Evolutionary conservation across 2,888 invertebrate species (phyloP), one percentile per base, ranked within the genome.

Genomic region (Andrena trimmerana): DNA sequence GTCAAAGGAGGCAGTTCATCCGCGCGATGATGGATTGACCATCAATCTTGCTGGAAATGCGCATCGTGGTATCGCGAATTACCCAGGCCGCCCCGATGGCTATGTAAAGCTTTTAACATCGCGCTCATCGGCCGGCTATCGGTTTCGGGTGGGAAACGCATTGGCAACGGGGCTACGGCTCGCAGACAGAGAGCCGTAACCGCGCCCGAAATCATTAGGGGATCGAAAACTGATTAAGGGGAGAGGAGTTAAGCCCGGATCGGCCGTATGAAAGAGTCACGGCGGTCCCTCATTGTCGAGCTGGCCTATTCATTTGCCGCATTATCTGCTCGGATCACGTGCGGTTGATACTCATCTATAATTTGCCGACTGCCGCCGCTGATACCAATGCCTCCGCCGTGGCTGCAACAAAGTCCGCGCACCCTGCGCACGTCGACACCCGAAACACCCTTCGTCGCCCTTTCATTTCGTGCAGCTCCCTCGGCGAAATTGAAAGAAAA

Each of bases 171-270:
- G 20, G 42, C 70, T 42, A 70, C 68, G 75, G 78, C 10, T 33
- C 20, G 71, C 62, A 70, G 72, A 63, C 48, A 42, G 31, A 68
- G 89, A 82, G 87, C 83, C 83, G 85, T 84, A 85, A 87, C 87
- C 88, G 89, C 89, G 87, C 85, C 89, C 89, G 89, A 90, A 91
- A 92, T 93, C 91, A 93, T 93, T 92, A 92, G 92, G 92, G 92
- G 91, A 92, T 93, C 90, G 91, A 88, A 88, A 91, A 91, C 93
- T 93, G 93, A 93, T 93, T 92, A 93, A 83, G 89, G 86, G 89
- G 86, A 86, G 88, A 84, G 86, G 88, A 89, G 88, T 89, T 88
- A 90, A 90, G 89, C 89, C 85, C 81, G 83, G 88, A 84, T 85
- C 86, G 86, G 77, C 78, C 86, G 86, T 90, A 89, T 90, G 90